These are phyloP conservation scores for Crocodylus rhombifer DNA, from an alignment of 2,797 vertebrate genomes.

Conservation along the genomic window DNA sequence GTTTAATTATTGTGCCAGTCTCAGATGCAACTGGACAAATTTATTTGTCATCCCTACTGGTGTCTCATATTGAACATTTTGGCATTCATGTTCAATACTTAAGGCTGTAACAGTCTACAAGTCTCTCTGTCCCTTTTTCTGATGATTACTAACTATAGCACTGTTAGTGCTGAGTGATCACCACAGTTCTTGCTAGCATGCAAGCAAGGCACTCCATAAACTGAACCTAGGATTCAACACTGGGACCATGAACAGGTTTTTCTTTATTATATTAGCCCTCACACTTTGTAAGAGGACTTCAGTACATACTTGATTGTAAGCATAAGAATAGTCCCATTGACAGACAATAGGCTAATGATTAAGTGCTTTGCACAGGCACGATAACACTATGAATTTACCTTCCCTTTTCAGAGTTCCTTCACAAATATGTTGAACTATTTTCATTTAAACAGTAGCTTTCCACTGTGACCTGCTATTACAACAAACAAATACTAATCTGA, in stretches of 20 bases:
- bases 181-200: neutral
- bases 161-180: neutral
- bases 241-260: neutral
- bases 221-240: neutral
- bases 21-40: neutral
- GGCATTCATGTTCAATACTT: neutral
- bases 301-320: rapidly evolving
- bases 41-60: neutral
- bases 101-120: slow-evolving; percentile 6
- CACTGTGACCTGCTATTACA: neutral
- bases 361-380: too few relatives aligned
- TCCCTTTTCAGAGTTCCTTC: neutral
- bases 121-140: neutral
- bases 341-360: neutral
- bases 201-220: neutral
- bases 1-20: neutral
- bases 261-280: neutral
- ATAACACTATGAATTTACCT: too few relatives aligned
- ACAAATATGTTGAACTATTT: neutral
- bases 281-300: neutral
- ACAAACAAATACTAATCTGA: neutral
- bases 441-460: neutral
- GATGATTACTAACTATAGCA: neutral
- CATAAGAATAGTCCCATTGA: rapidly evolving
- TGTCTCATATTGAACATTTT: neutral